phyloP scores from a whole-genome alignment of 2,113 vertebrate genomes.

The chimpanzee (Pan troglodytes) region NHGRI_mPanTro3-v2.1_pri NC_072415.2:83623501-83624000 shows the following conservation, averaged over 20 bases:
- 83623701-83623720: not conserved
- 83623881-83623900: not conserved
- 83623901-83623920: not conserved
- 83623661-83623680: not conserved
- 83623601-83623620: not conserved
- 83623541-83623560: too few relatives aligned
- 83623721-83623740: not conserved
- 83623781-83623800: not conserved
- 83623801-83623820: not conserved
- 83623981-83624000: not conserved
- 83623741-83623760: not conserved
- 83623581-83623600: not conserved
- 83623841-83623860: too few relatives aligned
- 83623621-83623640: not conserved
- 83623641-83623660: not conserved
- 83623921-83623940: not conserved
- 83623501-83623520: too few relatives aligned
- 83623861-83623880: too few relatives aligned
- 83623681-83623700: too few relatives aligned
- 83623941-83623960: not conserved
- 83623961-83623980: not conserved
- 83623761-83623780: not conserved
- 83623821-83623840: not conserved
- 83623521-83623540: too few relatives aligned
- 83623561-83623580: not conserved